Evolutionary conservation across 2,888 invertebrate genomes (phyloP), one percentile per base, ranked within the genome.

Genomic region (Sturmia bella): DNA sequence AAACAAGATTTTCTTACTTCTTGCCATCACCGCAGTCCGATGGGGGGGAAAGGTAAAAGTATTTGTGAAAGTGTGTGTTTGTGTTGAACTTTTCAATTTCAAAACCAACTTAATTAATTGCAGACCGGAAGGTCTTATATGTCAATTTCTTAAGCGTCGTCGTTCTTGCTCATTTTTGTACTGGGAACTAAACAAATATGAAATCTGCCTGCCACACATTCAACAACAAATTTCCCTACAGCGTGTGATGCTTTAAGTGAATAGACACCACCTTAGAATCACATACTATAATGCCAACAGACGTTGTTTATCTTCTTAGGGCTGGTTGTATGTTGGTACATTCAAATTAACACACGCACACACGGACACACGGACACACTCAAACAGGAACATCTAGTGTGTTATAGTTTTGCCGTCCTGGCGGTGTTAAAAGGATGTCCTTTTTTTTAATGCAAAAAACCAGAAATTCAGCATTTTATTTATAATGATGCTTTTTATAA

Each of bases 21-120:
- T 27, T 27, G 3, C 27, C 6, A 3, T 27, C 27, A 3, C 3
- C 27, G 3, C 27, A n/a, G n/a, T n/a, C n/a, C n/a, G n/a, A n/a
- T n/a, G n/a, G n/a, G n/a, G n/a, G n/a, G n/a, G n/a, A 27, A 27
- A 6, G 6, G 6, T 6, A 7, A 13, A 24, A 27, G 0, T 32
- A 27, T 54, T 19, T 4, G 17, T 39, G 24, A 11, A 12, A 19
- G 3, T 15, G 6, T 50, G n/a, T 48, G 11, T 17, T 3, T 32
- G 7, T 32, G 1, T 32, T 7, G 9, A 9, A 61, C 48, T 56
- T 72, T 76, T 48, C 32, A 66, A 32, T 56, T 59, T 48, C 3
- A 41, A 68, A 77, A 74, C 69, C 69, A 82, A 54, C 70, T 64
- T 74, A 82, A 82, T 78, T 78, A 82, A 78, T 82, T 82, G 74